Conservation (phyloP, 2,888 invertebrate species). For the Teinopalpus imperialis region DNA sequence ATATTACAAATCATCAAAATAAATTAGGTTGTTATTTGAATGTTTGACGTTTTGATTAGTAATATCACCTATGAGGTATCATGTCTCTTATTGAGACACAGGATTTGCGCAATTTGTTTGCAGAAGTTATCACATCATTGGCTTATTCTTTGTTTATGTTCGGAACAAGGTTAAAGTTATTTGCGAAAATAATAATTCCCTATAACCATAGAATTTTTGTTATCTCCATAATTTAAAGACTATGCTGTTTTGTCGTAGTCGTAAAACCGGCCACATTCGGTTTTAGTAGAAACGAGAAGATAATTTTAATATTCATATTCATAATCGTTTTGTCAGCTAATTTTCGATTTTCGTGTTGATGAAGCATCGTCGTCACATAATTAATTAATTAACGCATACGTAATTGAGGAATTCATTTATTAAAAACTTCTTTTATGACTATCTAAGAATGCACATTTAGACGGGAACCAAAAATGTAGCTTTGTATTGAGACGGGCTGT, state of each 20-base stretch:
- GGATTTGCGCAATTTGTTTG: no score
- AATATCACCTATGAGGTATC: no score
- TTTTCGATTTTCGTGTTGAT: conserved; percentile 67
- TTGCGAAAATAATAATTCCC: conserved; percentile 35
- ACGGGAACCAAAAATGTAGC: conserved; percentile 50
- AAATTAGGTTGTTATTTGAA: no score
- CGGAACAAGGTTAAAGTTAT: conserved; percentile 45
- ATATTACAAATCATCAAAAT: no score
- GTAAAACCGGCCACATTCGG: conserved; percentile 29
- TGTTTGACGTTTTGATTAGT: no score
- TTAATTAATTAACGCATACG: conserved; percentile 71
- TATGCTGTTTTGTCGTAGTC: conserved; percentile 45
- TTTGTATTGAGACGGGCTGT: conserved; percentile 34
- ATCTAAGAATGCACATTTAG: conserved; percentile 54
- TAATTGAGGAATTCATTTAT: conserved; percentile 62
- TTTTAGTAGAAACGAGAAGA: conserved; percentile 36
- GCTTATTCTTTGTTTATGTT: conserved; percentile 43
- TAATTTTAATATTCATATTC: conserved; percentile 54
- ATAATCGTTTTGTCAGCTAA: conserved; percentile 63
- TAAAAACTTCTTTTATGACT: conserved; percentile 60
- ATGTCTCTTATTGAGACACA: no score
- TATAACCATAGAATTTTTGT: conserved; percentile 37
- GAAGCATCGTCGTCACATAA: conserved; percentile 65
- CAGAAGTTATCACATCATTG: no score
- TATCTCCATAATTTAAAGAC: conserved; percentile 56